Conservation (phyloP, 2,888 invertebrate genomes). For the Eupithecia centaureata region DNA sequence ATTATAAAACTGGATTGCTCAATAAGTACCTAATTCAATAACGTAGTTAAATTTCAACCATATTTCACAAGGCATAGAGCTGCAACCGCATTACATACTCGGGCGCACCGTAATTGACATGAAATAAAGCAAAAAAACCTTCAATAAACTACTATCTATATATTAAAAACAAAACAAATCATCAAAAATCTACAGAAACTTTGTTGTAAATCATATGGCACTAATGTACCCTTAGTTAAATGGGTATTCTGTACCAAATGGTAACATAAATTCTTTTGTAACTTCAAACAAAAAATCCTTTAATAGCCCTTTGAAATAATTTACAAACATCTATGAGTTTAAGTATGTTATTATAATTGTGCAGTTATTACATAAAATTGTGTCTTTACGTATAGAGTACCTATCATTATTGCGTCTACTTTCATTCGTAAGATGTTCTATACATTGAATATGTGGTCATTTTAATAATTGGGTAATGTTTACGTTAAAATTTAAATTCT, state of each 20-base stretch:
- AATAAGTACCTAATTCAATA: not conserved
- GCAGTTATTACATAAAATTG: slow-evolving; percentile 77
- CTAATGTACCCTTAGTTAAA: slow-evolving; percentile 25
- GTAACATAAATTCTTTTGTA: slow-evolving; percentile 25
- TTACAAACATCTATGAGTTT: slow-evolving; percentile 56
- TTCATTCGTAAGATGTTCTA: slow-evolving; percentile 16
- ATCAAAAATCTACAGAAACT: slow-evolving; percentile 34
- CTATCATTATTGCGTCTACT: slow-evolving; percentile 41
- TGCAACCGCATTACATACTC: slow-evolving; percentile 60
- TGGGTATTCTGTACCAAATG: slow-evolving; percentile 31
- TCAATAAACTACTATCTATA: slow-evolving; percentile 46
- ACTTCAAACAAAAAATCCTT: not conserved
- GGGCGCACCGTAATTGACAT: slow-evolving; percentile 81
- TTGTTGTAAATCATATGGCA: slow-evolving; percentile 39
- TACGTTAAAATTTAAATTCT: slow-evolving; percentile 14
- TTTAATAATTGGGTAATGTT: slow-evolving; percentile 2
- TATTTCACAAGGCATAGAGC: slow-evolving; percentile 52
- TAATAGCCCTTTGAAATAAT: slow-evolving; percentile 29
- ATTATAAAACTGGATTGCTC: not conserved
- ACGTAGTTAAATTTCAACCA: not conserved
- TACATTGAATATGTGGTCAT: slow-evolving; percentile 23
- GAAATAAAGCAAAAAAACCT: slow-evolving; percentile 55
- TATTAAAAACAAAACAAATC: slow-evolving; percentile 50
- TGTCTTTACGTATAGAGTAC: slow-evolving; percentile 59
- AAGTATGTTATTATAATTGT: slow-evolving; percentile 72